A percentile compares a stretch with the other conserved stretches of the same genome.
These are phyloP conservation scores for Chroicocephalus ridibundus DNA, from an alignment of 2,113 vertebrate genomes.

Conservation along the genomic window DNA sequence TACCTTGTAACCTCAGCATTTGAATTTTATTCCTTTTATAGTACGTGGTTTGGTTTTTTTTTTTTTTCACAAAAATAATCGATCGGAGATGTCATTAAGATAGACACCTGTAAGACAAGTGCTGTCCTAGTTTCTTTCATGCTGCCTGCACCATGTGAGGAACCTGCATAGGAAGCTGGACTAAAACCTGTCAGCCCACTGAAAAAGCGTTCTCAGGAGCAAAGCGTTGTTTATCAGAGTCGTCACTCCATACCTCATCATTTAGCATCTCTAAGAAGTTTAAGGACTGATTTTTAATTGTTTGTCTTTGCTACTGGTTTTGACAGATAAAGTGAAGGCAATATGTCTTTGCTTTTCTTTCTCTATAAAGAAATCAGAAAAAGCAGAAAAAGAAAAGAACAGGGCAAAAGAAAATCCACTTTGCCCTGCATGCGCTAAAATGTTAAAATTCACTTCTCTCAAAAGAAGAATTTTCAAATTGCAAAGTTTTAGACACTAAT, in stretches of 20 bases:
- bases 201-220: neutral
- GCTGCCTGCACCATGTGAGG: neutral
- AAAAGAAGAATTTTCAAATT: neutral
- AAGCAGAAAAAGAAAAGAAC: neutral
- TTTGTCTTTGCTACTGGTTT: neutral
- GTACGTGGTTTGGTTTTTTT: neutral
- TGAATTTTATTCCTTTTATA: neutral
- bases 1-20: neutral
- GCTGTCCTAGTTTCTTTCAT: neutral
- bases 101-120: neutral
- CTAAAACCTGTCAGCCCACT: neutral
- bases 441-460: neutral
- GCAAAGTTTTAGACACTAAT: neutral
- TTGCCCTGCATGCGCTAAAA: neutral
- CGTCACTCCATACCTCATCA: neutral
- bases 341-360: neutral
- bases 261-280: neutral
- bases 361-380: neutral
- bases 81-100: neutral
- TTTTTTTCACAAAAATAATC: neutral
- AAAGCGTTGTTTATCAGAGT: neutral
- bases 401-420: neutral
- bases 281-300: neutral
- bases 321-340: neutral
- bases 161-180: neutral